Base-by-base conservation (phyloP, 2,113 vertebrate genomes). In the Candoia aspera region DNA sequence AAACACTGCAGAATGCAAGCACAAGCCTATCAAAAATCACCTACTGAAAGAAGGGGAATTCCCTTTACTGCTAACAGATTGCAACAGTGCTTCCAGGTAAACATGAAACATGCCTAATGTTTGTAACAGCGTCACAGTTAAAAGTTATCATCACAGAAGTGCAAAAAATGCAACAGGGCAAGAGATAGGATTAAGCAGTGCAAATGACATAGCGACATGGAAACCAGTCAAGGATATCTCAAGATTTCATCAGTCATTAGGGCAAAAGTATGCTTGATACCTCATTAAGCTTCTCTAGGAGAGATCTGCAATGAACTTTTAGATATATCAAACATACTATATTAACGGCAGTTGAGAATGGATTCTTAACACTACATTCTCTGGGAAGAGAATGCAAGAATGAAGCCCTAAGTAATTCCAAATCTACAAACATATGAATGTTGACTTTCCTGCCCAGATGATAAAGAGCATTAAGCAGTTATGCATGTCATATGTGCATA, bases 341-440 rank as follows among this genome's bases (percentile, higher is more conserved):
- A 42, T 49, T 92, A 83, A n/a, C 92, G 95, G 86, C 37, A 37
- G 29, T 26, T 73, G 12, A 55, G 49, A 55, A 90, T 59, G 55
- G 90, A 84, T 60, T 89, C 87, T 88, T 42, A 53, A n/a, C 24
- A 17, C 6, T 37, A 73, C 90, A 79, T 17, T 83, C 62, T 0
- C 0, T 17, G 37, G 55, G 0, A 87, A 86, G 4, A 1, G 57
- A 90, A n/a, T 42, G 10, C 23, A 15, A 62, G 57, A 53, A 6
- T 10, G 87, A 95, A 85, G n/a, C 53, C 90, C 84, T 93, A 42
- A 29, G 21, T 60, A 26, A 94, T 62, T 92, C 90, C 33, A 46
- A 62, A 91, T 64, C 90, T 88, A 26, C 88, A 59, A 91, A 84
- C 29, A 92, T 53, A 73, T 58, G 55, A 84, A 73, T 11, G 26